Conservation (phyloP, 1,140 invertebrate species). For the Medauroidea extradentata region DNA sequence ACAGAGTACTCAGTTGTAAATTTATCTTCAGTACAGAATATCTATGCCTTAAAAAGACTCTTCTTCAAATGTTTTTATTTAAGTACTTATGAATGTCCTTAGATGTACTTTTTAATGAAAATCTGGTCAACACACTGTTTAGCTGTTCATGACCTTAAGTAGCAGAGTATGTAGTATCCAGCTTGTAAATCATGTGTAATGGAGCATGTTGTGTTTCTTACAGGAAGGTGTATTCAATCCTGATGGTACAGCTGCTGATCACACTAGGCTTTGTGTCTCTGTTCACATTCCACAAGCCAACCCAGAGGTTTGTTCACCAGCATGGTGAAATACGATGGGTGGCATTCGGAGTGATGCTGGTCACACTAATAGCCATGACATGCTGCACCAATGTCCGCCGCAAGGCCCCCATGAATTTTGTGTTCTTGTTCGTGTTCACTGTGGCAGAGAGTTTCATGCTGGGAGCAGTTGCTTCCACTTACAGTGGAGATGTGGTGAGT, state of each 20-base stretch:
- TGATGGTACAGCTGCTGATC: constrained; percentile 73
- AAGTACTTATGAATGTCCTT: too few relatives aligned
- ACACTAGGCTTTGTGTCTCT: constrained; percentile 73
- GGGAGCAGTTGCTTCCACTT: constrained; percentile 58
- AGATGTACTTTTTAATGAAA: too few relatives aligned
- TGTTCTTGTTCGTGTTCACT: constrained; percentile 84
- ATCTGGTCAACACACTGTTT: too few relatives aligned
- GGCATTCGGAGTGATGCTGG: constrained; percentile 64
- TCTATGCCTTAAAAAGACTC: too few relatives aligned
- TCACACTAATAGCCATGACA: constrained; percentile 75
- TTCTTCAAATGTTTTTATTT: too few relatives aligned
- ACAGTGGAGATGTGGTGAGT: constrained; percentile 51
- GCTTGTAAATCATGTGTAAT: too few relatives aligned
- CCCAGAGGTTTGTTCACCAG: constrained; percentile 49
- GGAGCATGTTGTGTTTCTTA: constrained; percentile 31
- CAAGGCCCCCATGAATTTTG: constrained; percentile 81
- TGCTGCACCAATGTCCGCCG: constrained; percentile 83
- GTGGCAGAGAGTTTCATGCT: constrained; percentile 72
- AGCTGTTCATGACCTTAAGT: too few relatives aligned
- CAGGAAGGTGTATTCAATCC: constrained; percentile 78
- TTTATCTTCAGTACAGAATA: too few relatives aligned
- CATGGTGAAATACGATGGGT: constrained; percentile 57
- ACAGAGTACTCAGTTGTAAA: too few relatives aligned
- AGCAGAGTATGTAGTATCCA: too few relatives aligned
- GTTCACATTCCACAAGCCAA: constrained; percentile 66